A percentile compares a stretch with the other conserved stretches of the same genome.
Conservation (phyloP, 2,888 invertebrate species). For the Tubulanus polymorphus region DNA sequence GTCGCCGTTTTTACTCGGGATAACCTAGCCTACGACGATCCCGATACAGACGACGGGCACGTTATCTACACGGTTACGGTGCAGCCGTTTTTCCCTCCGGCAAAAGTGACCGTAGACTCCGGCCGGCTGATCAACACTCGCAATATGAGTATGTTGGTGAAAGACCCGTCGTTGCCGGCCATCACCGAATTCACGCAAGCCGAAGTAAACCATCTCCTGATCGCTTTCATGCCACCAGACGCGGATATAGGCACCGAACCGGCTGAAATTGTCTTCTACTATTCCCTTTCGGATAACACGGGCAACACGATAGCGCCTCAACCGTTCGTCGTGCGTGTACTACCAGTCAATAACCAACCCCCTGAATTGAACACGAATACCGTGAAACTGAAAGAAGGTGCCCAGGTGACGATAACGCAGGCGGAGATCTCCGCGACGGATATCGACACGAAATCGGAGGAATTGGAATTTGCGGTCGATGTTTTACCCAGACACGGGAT, state of each 20-base stretch:
- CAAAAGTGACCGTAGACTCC: conserved; percentile 41
- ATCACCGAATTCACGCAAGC: conserved; percentile 45
- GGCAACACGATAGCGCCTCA: conserved; percentile 42
- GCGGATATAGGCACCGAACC: conserved; percentile 47
- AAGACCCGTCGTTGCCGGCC: conserved; percentile 29
- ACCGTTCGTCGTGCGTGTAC: conserved; percentile 46
- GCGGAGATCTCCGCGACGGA: conserved; percentile 49
- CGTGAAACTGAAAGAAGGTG: conserved; percentile 46
- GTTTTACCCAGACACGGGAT: conserved; percentile 44
- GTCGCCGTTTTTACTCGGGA: conserved; percentile 41
- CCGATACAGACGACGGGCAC: conserved; percentile 38
- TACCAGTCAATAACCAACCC: conserved; percentile 47
- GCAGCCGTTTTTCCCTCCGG: conserved; percentile 47
- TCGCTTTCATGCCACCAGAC: conserved; percentile 50
- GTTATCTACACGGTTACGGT: conserved; percentile 46
- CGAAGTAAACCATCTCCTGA: conserved; percentile 48
- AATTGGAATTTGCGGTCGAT: conserved; percentile 41
- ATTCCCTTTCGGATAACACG: conserved; percentile 44
- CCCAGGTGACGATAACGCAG: conserved; percentile 40
- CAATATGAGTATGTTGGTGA: conserved; percentile 34
- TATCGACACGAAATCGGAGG: conserved; percentile 40
- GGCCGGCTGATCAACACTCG: conserved; percentile 44
- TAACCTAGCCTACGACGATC: conserved; percentile 45
- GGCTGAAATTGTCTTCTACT: conserved; percentile 38
- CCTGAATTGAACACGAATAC: conserved; percentile 39